Evolutionary conservation across 2,797 vertebrate genomes (phyloP).

Genomic region (Podarcis siculus): DNA sequence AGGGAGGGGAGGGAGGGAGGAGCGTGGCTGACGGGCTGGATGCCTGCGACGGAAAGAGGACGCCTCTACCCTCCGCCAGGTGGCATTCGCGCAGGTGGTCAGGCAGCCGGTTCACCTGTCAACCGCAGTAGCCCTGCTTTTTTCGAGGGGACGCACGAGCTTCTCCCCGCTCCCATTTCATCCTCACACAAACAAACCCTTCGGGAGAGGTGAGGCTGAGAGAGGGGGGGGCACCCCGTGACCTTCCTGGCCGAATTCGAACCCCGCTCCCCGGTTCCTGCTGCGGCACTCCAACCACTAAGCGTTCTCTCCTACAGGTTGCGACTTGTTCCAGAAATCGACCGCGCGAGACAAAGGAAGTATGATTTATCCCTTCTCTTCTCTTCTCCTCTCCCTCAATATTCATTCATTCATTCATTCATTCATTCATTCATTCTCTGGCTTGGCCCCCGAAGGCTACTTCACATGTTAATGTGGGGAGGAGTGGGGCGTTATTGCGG

Average conservation of each 20-base stretch:
- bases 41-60: not conserved
- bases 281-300: too few species aligned
- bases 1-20: not conserved
- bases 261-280: too few species aligned
- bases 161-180: too few species aligned
- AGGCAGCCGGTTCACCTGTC: not conserved
- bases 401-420: not conserved
- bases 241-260: too few species aligned
- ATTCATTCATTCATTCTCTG: not conserved
- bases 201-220: too few species aligned
- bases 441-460: not conserved
- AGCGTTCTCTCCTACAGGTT: not conserved
- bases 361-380: too few species aligned
- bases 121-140: too few species aligned
- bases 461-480: too few species aligned
- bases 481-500: too few species aligned
- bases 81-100: constrained; percentile 88
- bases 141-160: too few species aligned
- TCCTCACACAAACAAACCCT: too few species aligned
- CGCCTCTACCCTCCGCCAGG: constrained; percentile 81
- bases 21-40: not conserved
- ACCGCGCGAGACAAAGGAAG: not conserved
- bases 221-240: too few species aligned
- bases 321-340: not conserved
- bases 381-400: not conserved